Evolutionary conservation across 2,888 invertebrate species (phyloP), one percentile per base, ranked within the genome.

Genomic region (Lottia scabra): DNA sequence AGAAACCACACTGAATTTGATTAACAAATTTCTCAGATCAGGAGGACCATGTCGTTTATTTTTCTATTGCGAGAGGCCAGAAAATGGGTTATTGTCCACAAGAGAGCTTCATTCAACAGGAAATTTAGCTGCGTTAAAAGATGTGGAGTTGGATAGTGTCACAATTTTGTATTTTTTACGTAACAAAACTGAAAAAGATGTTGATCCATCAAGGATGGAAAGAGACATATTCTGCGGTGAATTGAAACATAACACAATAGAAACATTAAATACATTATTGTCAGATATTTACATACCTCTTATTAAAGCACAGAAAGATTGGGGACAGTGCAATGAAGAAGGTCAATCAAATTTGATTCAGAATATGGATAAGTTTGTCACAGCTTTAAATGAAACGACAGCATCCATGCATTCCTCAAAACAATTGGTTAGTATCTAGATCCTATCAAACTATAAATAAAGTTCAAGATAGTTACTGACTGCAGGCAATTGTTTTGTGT

Each of bases 171-270:
- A 87, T 78, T 89, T 89, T 71, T 77, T 89, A 26, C 74, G 89
- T 68, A 84, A 85, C 56, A 78, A 84, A 67, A 82, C 83, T 6
- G 87, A 85, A 43, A 85, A 82, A 75, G 88, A 87, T 81, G 87
- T 89, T 48, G 88, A 87, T 73, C 75, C 83, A 4, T 80, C 77
- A 19, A 80, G 84, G 56, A 87, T 88, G 81, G 87, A 89, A 68
- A 81, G 83, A 71, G 88, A 89, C 75, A 83, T 89, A 5, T 87
- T 85, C 70, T 88, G 88, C 80, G 89, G 89, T 5, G 89, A 89
- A 78, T 80, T 89, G 19, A 89, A 89, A 76, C 87, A 87, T 67
- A 87, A 87, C 71, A 84, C 86, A 10, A 82, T 89, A 19, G 87
- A 87, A 72, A 85, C 84, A 43, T 75, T 89, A 12, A 84, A 82